These are phyloP conservation scores for Spialia ferax DNA, from an alignment of 2,888 invertebrate genomes.

Conservation along the genomic window DNA sequence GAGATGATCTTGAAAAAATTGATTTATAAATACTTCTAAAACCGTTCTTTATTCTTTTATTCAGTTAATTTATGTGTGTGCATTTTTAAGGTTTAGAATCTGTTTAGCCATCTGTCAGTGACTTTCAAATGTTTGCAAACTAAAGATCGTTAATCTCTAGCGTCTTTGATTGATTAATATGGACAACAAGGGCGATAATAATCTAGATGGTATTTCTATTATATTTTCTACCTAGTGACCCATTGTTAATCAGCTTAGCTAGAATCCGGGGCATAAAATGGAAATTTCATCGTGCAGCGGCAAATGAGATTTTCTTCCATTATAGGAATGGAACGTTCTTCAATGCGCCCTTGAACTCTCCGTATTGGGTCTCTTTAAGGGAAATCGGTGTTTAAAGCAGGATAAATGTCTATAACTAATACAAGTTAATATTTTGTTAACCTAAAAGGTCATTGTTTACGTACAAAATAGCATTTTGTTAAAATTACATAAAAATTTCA, in stretches of 20 bases:
- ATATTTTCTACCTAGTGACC: background rate
- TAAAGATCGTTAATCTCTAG: no score
- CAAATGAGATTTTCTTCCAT: constrained; percentile 28
- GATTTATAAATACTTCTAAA: no score
- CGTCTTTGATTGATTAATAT: no score
- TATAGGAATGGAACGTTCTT: constrained; percentile 39
- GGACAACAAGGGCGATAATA: no score
- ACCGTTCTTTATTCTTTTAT: no score
- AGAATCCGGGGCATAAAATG: constrained; percentile 10
- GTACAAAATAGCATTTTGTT: no score
- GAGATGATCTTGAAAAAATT: background rate
- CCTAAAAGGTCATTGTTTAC: no score
- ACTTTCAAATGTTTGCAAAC: no score
- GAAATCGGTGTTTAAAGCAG: constrained; percentile 9
- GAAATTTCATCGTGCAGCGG: constrained; percentile 27
- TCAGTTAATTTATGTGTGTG: background rate
- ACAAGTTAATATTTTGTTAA: no score
- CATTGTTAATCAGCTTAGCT: background rate
- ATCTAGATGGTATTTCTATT: background rate
- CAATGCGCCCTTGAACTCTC: constrained; percentile 42
- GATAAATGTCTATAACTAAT: no score
- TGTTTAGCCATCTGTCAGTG: no score
- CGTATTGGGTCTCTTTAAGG: constrained; percentile 11
- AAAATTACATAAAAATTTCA: no score
- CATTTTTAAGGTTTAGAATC: background rate